phyloP scores from a whole-genome alignment of 2,113 vertebrate species.

The Syrmaticus mikado region DNA sequence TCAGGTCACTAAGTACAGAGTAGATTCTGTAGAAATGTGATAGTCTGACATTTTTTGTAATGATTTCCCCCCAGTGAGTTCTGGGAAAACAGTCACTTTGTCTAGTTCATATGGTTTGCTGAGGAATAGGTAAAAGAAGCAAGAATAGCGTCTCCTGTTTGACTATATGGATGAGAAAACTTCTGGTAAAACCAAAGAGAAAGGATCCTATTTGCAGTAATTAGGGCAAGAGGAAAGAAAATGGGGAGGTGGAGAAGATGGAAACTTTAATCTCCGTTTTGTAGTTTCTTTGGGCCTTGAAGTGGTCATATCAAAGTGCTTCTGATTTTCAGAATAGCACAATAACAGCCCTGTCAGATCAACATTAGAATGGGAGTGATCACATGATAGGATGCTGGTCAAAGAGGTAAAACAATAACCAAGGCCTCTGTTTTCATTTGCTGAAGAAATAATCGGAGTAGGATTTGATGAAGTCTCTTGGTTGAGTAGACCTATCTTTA shows the following conservation, averaged over 20 bases:
- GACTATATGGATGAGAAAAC: not conserved
- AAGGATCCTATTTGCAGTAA: not conserved
- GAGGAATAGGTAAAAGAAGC: not conserved
- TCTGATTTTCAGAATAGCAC: not conserved
- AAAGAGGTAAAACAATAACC: not conserved
- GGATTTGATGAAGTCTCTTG: not conserved
- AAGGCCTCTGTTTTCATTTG: not conserved
- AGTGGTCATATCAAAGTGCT: not conserved
- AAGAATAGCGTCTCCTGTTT: not conserved
- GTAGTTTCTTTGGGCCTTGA: not conserved
- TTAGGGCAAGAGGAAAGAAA: not conserved
- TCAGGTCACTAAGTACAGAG: not conserved
- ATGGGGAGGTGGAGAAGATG: not conserved
- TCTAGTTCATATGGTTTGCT: not conserved
- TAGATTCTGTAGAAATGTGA: not conserved
- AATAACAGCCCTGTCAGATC: not conserved
- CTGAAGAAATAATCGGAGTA: not conserved
- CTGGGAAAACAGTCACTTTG: not conserved
- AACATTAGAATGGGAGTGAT: not conserved
- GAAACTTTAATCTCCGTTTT: not conserved
- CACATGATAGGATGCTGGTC: not conserved
- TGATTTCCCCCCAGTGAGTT: not conserved
- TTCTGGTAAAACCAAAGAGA: not conserved
- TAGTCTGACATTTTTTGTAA: not conserved
- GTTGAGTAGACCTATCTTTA: not conserved